A percentile compares a stretch with the other conserved stretches of the same genome.
These are phyloP conservation scores for Drosophila paranaensis DNA, from an alignment of 2,888 invertebrate species.

Conservation along the genomic window DNA sequence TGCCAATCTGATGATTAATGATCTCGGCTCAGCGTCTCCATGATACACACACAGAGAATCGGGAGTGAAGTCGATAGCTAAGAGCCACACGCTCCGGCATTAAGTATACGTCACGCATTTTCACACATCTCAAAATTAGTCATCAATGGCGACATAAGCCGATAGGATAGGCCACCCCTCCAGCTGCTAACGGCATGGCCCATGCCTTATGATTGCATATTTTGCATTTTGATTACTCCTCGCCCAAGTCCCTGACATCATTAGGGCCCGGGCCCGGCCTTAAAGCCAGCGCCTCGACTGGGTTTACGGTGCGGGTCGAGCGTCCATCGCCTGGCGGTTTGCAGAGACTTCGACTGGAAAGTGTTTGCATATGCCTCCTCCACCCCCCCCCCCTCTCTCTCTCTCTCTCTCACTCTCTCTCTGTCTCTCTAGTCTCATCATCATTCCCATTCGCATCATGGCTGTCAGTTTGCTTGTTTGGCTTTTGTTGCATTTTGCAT, in stretches of 20 bases:
- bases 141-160: conserved; percentile 30
- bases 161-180: neutral
- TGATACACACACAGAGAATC: conserved; percentile 30
- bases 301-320: neutral
- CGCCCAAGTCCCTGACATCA: conserved; percentile 66
- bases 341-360: conserved; percentile 14
- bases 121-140: conserved; percentile 41
- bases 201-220: conserved; percentile 43
- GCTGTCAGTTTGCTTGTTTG: conserved; percentile 39
- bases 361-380: conserved; percentile 36
- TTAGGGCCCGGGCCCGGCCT: conserved; percentile 54
- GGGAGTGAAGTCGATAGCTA: conserved; percentile 25
- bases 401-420: neutral
- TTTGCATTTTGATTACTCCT: conserved; percentile 60
- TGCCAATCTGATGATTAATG: conserved; percentile 59
- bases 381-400: neutral
- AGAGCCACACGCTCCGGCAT: conserved; percentile 16
- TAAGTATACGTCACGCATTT: conserved; percentile 19
- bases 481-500: conserved; percentile 76
- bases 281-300: conserved; percentile 6
- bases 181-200: neutral
- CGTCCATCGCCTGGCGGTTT: neutral
- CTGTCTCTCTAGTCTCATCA: neutral
- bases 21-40: conserved; percentile 14
- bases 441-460: conserved; percentile 15